These are phyloP conservation scores for Phacellophora camtschatica DNA, from an alignment of 30 jellyfish, hydroid and myxozoan genomes.

Conservation along the genomic window DNA sequence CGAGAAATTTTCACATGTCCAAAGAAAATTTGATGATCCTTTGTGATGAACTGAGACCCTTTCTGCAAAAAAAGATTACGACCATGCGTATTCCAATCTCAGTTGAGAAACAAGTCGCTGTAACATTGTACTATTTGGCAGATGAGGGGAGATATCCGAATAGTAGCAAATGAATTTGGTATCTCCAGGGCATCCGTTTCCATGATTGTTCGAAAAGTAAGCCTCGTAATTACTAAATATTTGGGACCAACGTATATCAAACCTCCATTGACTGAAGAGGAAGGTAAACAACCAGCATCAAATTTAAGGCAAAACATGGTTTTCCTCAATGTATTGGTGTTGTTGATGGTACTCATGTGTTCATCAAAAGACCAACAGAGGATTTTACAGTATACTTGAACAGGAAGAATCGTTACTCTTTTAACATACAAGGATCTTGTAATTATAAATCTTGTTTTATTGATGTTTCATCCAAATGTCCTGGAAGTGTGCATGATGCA, in stretches of 20 bases:
- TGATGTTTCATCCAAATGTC: slow-evolving; percentile 13
- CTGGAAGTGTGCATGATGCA: slow-evolving; percentile 52
- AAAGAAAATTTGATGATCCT: too few relatives aligned
- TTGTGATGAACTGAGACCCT: too few relatives aligned
- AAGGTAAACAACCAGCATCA: neutral
- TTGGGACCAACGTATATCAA: neutral
- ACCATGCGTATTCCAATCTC: too few relatives aligned
- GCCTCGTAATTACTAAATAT: neutral
- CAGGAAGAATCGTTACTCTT: neutral
- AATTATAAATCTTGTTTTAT: neutral
- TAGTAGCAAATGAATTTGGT: too few relatives aligned
- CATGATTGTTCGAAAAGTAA: neutral
- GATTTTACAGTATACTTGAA: neutral
- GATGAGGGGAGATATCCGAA: too few relatives aligned
- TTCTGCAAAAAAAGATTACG: too few relatives aligned
- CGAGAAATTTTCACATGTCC: too few relatives aligned
- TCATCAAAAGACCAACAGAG: slow-evolving; percentile 1
- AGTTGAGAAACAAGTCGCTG: too few relatives aligned
- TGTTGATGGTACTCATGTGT: slow-evolving; percentile 37
- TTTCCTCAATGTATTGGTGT: slow-evolving; percentile 16
- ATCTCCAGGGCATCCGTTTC: neutral
- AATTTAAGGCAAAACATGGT: neutral
- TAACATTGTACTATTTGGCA: too few relatives aligned
- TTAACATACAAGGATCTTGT: slow-evolving; percentile 14
- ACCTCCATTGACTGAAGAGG: neutral